Evolutionary conservation across 2,797 vertebrate species (phyloP).

Genomic region (Cryptoblepharus egeriae): DNA sequence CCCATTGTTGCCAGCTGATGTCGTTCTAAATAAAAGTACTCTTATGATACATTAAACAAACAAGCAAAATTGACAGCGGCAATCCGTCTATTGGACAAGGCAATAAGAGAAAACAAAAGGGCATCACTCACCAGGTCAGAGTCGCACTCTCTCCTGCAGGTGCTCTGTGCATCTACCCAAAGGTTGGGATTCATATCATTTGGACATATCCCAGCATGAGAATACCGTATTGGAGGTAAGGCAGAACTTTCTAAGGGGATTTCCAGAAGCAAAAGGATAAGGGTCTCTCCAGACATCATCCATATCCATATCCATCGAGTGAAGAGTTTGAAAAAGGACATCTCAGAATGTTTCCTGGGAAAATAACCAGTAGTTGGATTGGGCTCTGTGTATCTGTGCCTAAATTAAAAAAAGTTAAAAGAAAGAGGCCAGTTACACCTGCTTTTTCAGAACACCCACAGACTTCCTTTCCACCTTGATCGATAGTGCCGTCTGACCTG

Average conservation of each 20-base stretch:
- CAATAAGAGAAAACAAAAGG: not conserved
- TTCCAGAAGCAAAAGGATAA: slow-evolving; percentile 78
- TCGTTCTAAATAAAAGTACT: not conserved
- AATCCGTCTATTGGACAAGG: not conserved
- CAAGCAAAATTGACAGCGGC: too few relatives aligned
- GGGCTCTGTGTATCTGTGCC: slow-evolving; percentile 36
- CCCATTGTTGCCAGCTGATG: not conserved
- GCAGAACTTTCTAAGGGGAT: slow-evolving; percentile 75
- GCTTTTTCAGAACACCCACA: slow-evolving; percentile 56
- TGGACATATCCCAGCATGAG: slow-evolving; percentile 94
- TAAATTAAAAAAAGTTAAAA: slow-evolving; percentile 39
- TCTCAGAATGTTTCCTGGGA: slow-evolving; percentile 71
- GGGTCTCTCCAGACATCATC: slow-evolving; percentile 81
- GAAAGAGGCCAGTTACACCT: slow-evolving; percentile 64
- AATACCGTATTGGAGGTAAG: slow-evolving; percentile 82
- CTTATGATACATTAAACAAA: not conserved
- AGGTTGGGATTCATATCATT: slow-evolving; percentile 99
- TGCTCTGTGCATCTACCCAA: slow-evolving; percentile 99
- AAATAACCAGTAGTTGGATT: slow-evolving; percentile 45
- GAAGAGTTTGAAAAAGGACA: slow-evolving; percentile 84
- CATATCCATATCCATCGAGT: slow-evolving; percentile 87
- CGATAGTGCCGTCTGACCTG: slow-evolving; percentile 60
- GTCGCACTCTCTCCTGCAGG: slow-evolving; percentile 92
- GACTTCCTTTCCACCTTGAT: slow-evolving; percentile 61
- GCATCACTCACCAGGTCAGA: slow-evolving; percentile 90